Conservation (phyloP, 1,140 invertebrate species). For the Octopus sinensis region DNA sequence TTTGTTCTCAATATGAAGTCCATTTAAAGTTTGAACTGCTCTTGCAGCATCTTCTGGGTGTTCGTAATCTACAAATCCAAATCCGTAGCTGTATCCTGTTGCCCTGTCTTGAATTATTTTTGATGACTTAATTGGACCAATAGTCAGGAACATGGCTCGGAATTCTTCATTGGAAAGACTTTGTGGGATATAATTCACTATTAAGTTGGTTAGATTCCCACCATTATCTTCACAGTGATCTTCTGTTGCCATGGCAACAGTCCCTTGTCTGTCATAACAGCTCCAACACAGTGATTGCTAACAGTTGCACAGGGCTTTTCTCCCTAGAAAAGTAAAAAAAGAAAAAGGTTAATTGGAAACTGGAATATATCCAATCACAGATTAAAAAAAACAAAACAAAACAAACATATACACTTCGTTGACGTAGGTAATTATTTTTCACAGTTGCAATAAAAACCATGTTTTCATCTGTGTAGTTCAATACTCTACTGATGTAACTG, state of each 20-base stretch:
- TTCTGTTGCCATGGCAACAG: constrained; percentile 14
- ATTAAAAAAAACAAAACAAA: neutral
- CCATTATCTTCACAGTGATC: constrained; percentile 19
- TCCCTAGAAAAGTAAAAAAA: neutral
- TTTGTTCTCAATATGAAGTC: constrained; percentile 82
- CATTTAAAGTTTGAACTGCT: constrained; percentile 84
- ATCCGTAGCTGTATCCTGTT: constrained; percentile 93
- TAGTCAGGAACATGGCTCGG: constrained; percentile 80
- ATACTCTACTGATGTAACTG: too few relatives aligned
- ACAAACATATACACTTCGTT: neutral
- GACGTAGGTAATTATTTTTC: neutral
- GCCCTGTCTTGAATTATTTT: constrained; percentile 75
- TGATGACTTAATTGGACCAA: constrained; percentile 73
- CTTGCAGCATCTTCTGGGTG: constrained; percentile 78
- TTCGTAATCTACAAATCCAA: constrained; percentile 91
- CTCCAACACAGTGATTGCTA: neutral
- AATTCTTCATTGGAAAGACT: constrained; percentile 87
- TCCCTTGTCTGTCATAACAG: neutral
- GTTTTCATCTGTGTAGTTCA: neutral
- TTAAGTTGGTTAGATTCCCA: constrained; percentile 70
- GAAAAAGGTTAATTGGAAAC: neutral
- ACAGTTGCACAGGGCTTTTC: neutral
- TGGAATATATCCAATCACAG: neutral
- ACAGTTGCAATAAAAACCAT: neutral
- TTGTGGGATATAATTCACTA: constrained; percentile 94